Conservation (phyloP, 2,113 vertebrate genomes). For the Himantopus leucocephalus region DNA sequence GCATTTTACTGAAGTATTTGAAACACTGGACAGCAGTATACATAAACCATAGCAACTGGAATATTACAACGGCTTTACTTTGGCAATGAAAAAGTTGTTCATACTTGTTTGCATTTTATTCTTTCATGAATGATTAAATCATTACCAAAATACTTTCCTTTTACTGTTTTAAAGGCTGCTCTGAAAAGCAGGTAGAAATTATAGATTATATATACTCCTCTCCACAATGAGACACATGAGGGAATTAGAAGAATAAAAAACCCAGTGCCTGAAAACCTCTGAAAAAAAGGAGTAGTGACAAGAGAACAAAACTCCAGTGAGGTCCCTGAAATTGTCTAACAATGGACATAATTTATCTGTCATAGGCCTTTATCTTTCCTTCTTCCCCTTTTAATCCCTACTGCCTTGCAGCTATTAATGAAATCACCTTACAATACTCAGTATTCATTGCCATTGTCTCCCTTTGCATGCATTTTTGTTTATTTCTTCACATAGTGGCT, state of each 20-base stretch:
- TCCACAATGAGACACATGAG: neutral
- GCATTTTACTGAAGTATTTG: neutral
- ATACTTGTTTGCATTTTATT: neutral
- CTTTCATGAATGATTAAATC: neutral
- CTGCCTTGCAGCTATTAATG: neutral
- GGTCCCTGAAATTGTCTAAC: neutral
- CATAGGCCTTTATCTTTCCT: neutral
- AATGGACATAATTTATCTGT: neutral
- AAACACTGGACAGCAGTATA: neutral
- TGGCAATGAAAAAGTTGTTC: neutral
- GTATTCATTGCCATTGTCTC: neutral
- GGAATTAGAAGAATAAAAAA: neutral
- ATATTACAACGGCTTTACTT: neutral
- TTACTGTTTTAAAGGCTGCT: neutral
- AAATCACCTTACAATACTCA: neutral
- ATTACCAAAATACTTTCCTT: neutral
- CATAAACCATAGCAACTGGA: neutral
- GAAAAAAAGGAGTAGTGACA: neutral
- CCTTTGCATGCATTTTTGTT: neutral
- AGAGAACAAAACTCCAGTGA: neutral
- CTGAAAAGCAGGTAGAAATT: neutral
- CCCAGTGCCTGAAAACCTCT: neutral
- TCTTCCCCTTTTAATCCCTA: neutral
- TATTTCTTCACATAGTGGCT: neutral
- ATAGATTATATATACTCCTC: neutral